These are phyloP conservation scores for Actenoides lindsayi DNA, from an alignment of 2,113 vertebrate genomes.

Conservation along the genomic window DNA sequence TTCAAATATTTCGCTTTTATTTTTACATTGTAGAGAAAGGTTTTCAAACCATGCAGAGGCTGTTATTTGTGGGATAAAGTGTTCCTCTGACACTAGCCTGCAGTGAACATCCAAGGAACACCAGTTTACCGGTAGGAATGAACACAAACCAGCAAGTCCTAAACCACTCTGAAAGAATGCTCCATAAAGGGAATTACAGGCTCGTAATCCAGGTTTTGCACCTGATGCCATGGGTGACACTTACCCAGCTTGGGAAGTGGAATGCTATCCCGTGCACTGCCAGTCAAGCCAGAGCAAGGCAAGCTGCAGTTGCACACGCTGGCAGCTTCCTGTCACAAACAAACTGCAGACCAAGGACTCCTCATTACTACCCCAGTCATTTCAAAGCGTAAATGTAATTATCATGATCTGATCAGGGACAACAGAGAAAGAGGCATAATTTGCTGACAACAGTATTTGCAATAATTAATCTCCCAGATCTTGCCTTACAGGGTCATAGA, in stretches of 20 bases:
- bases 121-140: neutral
- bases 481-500: conserved; percentile 35
- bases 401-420: conserved; percentile 58
- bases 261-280: neutral
- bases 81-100: neutral
- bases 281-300: neutral
- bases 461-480: conserved; percentile 64
- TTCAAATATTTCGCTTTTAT: neutral
- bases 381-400: conserved; percentile 61
- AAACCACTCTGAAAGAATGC: neutral
- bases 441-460: conserved; percentile 49
- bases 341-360: conserved; percentile 53
- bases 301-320: neutral
- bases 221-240: conserved; percentile 1
- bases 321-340: conserved; percentile 51
- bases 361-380: conserved; percentile 48
- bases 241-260: neutral
- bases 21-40: neutral
- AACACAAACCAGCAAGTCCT: conserved; percentile 17
- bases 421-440: conserved; percentile 51
- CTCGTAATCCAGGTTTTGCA: conserved; percentile 26
- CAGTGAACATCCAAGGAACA: neutral
- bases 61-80: neutral
- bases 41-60: neutral
- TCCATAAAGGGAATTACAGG: neutral